These are phyloP conservation scores for Phylloscopus whistleri DNA, from an alignment of 2,113 vertebrate genomes.

Conservation along the genomic window DNA sequence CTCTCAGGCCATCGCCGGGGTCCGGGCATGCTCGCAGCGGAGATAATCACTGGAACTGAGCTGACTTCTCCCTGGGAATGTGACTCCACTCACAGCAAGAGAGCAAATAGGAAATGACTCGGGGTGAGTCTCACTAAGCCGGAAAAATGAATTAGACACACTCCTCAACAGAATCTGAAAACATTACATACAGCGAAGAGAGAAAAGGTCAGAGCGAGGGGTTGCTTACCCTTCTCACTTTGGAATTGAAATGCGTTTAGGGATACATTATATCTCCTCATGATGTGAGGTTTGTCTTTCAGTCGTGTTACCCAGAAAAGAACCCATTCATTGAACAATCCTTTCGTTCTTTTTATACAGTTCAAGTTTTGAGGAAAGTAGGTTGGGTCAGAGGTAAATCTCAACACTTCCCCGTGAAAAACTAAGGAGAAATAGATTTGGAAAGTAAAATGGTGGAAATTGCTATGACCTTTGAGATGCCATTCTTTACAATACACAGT, in stretches of 20 bases:
- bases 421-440: slow-evolving; percentile 6
- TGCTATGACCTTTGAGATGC: slow-evolving; percentile 7
- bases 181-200: slow-evolving; percentile 32
- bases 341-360: not conserved
- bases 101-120: slow-evolving; percentile 70
- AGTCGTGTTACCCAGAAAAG: not conserved
- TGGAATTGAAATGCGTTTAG: slow-evolving; percentile 8
- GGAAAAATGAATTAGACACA: slow-evolving; percentile 74
- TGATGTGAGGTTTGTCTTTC: slow-evolving; percentile 11
- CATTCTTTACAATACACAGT: slow-evolving; percentile 5
- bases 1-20: not conserved
- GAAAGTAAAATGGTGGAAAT: slow-evolving; percentile 26
- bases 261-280: not conserved
- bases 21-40: not conserved
- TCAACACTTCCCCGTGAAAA: slow-evolving; percentile 4
- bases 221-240: slow-evolving; percentile 22
- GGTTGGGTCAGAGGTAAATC: not conserved
- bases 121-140: slow-evolving; percentile 61
- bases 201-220: slow-evolving; percentile 45
- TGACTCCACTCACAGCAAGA: slow-evolving; percentile 67
- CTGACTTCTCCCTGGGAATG: slow-evolving; percentile 45
- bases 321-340: not conserved
- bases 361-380: slow-evolving; percentile 9
- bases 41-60: slow-evolving; percentile 61
- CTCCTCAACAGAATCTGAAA: slow-evolving; percentile 63